phyloP scores from a whole-genome alignment of 2,888 invertebrate genomes.

The Platerodrilus igneus region DNA sequence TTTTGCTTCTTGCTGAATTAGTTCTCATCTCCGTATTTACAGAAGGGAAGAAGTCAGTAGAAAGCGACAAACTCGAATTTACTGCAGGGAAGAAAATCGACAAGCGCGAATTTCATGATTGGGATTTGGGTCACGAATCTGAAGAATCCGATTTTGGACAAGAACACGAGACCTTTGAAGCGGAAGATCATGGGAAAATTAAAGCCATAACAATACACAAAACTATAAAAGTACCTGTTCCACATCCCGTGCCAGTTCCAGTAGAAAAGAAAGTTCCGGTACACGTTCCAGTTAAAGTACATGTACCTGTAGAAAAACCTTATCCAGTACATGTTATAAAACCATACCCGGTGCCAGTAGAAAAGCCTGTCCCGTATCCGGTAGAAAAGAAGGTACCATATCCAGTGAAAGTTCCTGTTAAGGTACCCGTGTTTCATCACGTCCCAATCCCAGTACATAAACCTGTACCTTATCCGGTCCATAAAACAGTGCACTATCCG shows the following conservation, averaged over 20 bases:
- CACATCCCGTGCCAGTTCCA: slow-evolving; percentile 57
- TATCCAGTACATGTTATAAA: slow-evolving; percentile 51
- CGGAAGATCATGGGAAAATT: slow-evolving; percentile 19
- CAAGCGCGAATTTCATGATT: slow-evolving; percentile 39
- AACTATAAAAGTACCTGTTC: slow-evolving; percentile 55
- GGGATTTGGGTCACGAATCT: slow-evolving; percentile 33
- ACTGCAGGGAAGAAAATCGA: slow-evolving; percentile 38
- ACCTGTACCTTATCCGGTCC: slow-evolving; percentile 42
- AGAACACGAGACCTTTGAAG: slow-evolving; percentile 29
- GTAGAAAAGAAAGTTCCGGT: slow-evolving; percentile 63
- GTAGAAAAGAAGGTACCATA: slow-evolving; percentile 51
- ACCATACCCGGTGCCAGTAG: slow-evolving; percentile 48
- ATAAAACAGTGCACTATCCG: slow-evolving; percentile 45
- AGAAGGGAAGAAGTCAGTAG: slow-evolving; percentile 35
- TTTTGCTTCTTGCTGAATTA: slow-evolving; percentile 43
- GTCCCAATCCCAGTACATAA: slow-evolving; percentile 34
- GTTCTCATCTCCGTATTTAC: slow-evolving; percentile 39
- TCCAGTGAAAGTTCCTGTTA: slow-evolving; percentile 44
- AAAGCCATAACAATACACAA: slow-evolving; percentile 57
- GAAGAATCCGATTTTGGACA: slow-evolving; percentile 8
- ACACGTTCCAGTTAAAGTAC: slow-evolving; percentile 42
- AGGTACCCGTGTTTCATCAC: slow-evolving; percentile 37
- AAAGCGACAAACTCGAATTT: slow-evolving; percentile 31
- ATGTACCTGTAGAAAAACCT: slow-evolving; percentile 38
- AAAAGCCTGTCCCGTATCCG: slow-evolving; percentile 50